These are phyloP conservation scores for Drosophila watanabei DNA, from an alignment of 1,140 invertebrate species.

Conservation along the genomic window DNA sequence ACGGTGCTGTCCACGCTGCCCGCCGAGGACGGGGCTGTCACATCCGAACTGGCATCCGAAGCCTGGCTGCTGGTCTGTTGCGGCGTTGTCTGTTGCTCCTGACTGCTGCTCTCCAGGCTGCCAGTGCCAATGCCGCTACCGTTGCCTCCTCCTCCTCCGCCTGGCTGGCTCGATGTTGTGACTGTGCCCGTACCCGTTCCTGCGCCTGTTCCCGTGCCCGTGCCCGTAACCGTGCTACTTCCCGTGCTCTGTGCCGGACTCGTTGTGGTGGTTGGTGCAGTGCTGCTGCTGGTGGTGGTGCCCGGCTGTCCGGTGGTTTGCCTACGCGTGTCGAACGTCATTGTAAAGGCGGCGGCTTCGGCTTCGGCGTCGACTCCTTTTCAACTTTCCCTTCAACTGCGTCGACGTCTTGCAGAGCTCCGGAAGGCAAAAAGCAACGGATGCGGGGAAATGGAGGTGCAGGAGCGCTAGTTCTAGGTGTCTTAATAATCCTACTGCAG, in stretches of 20 bases:
- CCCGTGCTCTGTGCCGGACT: slow-evolving; percentile 55
- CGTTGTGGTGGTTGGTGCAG: slow-evolving; percentile 53
- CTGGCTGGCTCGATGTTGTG: slow-evolving; percentile 53
- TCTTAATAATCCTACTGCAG: slow-evolving; percentile 58
- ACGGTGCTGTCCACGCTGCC: slow-evolving; percentile 45
- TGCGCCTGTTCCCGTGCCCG: slow-evolving; percentile 44
- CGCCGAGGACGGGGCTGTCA: slow-evolving; percentile 38
- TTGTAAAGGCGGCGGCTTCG: slow-evolving; percentile 35
- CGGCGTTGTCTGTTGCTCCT: slow-evolving; percentile 55
- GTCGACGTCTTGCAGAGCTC: slow-evolving; percentile 18
- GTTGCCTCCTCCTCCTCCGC: slow-evolving; percentile 45
- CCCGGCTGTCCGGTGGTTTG: slow-evolving; percentile 66
- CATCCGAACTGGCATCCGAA: slow-evolving; percentile 23
- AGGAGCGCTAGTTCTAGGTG: slow-evolving; percentile 24
- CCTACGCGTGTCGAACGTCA: slow-evolving; percentile 83
- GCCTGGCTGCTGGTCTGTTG: slow-evolving; percentile 17
- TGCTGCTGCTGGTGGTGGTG: slow-evolving; percentile 55
- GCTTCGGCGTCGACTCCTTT: slow-evolving; percentile 5
- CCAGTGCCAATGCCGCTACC: slow-evolving; percentile 37
- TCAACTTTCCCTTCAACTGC: slow-evolving; percentile 1
- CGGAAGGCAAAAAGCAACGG: slow-evolving; percentile 1
- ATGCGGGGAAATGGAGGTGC: slow-evolving; percentile 4
- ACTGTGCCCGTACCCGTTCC: slow-evolving; percentile 33
- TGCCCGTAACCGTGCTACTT: slow-evolving; percentile 34
- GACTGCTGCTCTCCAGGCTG: slow-evolving; percentile 42